Percentiles rank a stretch among this genome's conserved stretches.
These are phyloP conservation scores for Toxonevra muliebris DNA, from an alignment of 2,888 invertebrate species.

Conservation along the genomic window DNA sequence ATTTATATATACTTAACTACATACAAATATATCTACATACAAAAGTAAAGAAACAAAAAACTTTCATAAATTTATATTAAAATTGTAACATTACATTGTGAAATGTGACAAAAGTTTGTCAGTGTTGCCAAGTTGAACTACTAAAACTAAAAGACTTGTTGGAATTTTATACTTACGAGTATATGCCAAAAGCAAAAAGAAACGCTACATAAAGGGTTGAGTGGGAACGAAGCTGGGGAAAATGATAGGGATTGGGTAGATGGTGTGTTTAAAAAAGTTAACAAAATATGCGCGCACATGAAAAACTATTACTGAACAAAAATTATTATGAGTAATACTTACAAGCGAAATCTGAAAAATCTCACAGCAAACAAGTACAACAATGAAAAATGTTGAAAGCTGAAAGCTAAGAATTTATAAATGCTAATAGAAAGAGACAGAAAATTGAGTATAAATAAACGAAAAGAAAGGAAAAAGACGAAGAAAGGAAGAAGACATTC, in stretches of 20 bases:
- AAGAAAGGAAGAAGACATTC: not conserved
- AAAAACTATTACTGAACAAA: too few species aligned
- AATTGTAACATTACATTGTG: constrained; percentile 8
- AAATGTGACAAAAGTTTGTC: constrained; percentile 25
- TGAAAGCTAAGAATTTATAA: not conserved
- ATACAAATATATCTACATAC: too few species aligned
- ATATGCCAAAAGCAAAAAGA: not conserved
- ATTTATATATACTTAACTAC: not conserved
- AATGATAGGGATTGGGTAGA: not conserved
- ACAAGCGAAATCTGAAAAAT: not conserved
- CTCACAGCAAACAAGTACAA: not conserved
- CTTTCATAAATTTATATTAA: not conserved
- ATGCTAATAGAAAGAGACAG: not conserved
- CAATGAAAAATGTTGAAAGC: not conserved
- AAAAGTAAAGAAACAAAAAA: too few species aligned
- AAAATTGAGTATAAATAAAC: not conserved
- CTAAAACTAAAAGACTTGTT: constrained; percentile 4
- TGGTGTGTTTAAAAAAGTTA: not conserved
- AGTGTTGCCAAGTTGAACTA: constrained; percentile 1
- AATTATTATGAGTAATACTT: not conserved
- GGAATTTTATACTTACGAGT: not conserved
- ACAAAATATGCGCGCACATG: not conserved
- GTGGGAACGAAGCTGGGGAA: not conserved
- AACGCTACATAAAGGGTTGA: not conserved
- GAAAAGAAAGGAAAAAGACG: not conserved